These are phyloP conservation scores for Octodonta nipae DNA, from an alignment of 2,888 invertebrate genomes.

Conservation along the genomic window DNA sequence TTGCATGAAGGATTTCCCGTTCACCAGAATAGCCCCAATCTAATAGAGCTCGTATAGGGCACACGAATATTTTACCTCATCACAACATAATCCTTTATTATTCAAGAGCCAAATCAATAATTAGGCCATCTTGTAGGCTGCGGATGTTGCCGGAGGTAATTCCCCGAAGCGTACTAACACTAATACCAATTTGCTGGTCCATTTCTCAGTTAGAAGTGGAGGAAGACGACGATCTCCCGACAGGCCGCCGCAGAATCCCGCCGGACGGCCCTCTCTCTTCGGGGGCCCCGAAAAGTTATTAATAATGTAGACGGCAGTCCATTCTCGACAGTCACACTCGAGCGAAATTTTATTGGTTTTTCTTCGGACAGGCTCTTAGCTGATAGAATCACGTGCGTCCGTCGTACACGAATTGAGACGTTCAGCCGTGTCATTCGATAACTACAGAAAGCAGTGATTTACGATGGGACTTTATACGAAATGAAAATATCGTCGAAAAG, in stretches of 20 bases:
- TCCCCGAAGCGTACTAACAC: neutral
- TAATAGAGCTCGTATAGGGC: no score
- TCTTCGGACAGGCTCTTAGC: conserved; percentile 20
- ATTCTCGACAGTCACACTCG: conserved; percentile 20
- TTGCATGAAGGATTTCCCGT: no score
- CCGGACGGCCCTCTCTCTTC: conserved; percentile 17
- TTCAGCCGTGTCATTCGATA: no score
- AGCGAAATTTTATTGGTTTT: conserved; percentile 21
- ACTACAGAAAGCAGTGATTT: no score
- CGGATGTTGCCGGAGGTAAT: neutral
- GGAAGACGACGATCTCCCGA: conserved; percentile 17
- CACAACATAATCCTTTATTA: no score
- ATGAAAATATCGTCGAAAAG: no score
- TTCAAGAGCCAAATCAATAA: no score
- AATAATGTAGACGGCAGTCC: conserved; percentile 24
- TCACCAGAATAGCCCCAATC: no score
- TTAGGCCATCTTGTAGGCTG: conserved; percentile 6
- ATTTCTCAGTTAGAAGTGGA: conserved; percentile 26
- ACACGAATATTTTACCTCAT: no score
- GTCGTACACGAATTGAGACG: no score
- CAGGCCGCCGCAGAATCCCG: conserved; percentile 22
- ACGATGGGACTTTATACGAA: no score
- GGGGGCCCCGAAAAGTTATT: conserved; percentile 21
- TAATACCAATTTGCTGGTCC: conserved; percentile 27
- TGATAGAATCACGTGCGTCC: conserved; percentile 19